Conservation (phyloP, 1,140 invertebrate species). For the Ceratina japonica region DNA sequence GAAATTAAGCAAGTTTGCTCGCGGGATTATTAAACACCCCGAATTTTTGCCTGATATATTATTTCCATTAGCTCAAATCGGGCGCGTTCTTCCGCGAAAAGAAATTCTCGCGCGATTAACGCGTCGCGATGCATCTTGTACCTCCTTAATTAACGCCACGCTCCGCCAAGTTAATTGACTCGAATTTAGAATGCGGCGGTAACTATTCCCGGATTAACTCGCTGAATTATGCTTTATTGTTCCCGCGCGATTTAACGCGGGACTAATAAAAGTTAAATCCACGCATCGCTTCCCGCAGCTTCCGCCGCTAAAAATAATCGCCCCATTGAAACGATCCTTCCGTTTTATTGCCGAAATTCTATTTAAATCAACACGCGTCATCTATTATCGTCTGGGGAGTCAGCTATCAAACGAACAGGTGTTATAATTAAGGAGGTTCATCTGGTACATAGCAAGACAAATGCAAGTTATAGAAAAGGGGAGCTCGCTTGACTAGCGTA, state of each 20-base stretch:
- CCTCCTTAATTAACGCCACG: neutral
- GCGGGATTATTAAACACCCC: constrained; percentile 22
- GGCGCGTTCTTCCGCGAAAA: neutral
- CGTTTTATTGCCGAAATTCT: neutral
- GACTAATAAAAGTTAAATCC: neutral
- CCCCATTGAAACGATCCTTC: neutral
- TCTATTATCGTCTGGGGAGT: no score
- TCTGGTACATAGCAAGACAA: no score
- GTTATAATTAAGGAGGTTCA: no score
- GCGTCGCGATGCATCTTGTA: no score
- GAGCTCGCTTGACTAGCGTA: no score
- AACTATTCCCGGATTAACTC: neutral
- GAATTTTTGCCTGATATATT: constrained; percentile 9
- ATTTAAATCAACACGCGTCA: no score
- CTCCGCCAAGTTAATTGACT: neutral
- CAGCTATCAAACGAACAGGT: no score
- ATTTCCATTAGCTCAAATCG: neutral
- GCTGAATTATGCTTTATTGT: constrained; percentile 13
- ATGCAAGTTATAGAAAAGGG: no score
- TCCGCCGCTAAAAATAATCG: neutral
- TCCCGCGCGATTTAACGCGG: neutral
- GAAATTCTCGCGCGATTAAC: neutral
- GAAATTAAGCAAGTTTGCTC: constrained; percentile 1
- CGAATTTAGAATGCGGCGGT: neutral
- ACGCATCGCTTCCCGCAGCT: neutral